Conservation (phyloP, 2,113 vertebrate species). For the Takifugu bimaculatus region DNA sequence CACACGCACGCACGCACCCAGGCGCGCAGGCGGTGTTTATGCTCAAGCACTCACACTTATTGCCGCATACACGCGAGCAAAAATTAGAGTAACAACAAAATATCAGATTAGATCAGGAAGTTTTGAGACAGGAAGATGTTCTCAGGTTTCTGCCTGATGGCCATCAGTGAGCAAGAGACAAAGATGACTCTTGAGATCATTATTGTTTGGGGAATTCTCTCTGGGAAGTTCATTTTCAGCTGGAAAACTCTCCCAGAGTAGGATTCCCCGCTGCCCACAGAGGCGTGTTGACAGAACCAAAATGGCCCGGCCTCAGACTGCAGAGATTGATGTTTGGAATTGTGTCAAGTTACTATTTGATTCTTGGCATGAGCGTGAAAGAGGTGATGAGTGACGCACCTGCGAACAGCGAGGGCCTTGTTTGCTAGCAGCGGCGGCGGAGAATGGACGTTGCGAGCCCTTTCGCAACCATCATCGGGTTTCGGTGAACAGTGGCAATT, state of each 20-base stretch:
- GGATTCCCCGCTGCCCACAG: conserved; percentile 28
- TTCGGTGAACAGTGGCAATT: no score
- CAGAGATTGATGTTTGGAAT: conserved; percentile 32
- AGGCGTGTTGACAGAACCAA: conserved; percentile 35
- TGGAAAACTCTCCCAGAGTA: conserved; percentile 40
- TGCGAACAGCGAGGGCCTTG: conserved; percentile 38
- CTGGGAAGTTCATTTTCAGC: conserved; percentile 22
- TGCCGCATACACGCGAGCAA: no score
- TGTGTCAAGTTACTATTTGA: conserved; percentile 43
- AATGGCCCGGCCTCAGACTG: conserved; percentile 17
- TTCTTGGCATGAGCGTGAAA: conserved; percentile 16
- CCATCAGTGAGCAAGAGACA: no score
- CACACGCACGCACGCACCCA: no score
- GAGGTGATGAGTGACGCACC: conserved; percentile 24
- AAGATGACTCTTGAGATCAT: no score
- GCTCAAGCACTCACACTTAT: no score
- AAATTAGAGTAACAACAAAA: no score
- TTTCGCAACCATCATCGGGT: not conserved
- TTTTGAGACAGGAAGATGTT: no score
- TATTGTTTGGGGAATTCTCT: no score
- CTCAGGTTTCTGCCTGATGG: no score
- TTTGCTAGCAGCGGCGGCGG: conserved; percentile 3
- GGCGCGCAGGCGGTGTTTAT: no score
- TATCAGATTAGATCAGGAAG: no score
- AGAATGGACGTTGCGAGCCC: not conserved